Evolutionary conservation across 2,797 vertebrate genomes (phyloP).

Genomic region (Sebastes wilsoni): DNA sequence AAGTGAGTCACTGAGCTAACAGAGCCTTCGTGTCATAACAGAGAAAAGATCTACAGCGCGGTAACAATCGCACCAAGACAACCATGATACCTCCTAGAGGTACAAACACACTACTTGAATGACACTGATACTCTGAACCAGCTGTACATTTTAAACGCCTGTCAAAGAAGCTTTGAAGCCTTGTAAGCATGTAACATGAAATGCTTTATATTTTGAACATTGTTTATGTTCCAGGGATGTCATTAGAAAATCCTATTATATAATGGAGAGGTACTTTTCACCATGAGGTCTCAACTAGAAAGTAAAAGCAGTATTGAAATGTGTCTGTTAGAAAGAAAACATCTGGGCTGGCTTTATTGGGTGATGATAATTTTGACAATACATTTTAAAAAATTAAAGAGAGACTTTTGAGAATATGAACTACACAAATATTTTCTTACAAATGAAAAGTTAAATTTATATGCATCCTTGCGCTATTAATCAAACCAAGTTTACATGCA

Average conservation of each 20-base stretch:
- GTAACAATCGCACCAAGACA: conserved; percentile 17
- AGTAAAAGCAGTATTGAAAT: not conserved
- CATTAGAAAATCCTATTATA: not conserved
- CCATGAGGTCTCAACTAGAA: not conserved
- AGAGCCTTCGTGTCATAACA: conserved; percentile 51
- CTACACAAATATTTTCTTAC: not conserved
- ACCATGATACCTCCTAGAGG: conserved; percentile 16
- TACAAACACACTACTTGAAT: conserved; percentile 22
- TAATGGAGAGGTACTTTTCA: not conserved
- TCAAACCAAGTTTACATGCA: not conserved
- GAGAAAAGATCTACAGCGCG: conserved; percentile 1
- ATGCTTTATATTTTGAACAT: not conserved
- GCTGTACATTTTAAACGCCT: conserved; percentile 12
- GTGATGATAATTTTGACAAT: not conserved
- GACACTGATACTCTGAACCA: conserved; percentile 40
- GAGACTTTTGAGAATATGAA: not conserved
- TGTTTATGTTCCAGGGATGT: not conserved
- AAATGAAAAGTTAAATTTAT: not conserved
- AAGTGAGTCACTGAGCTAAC: conserved; percentile 59
- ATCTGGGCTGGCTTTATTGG: not conserved
- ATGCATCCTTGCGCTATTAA: not conserved
- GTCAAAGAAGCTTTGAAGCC: conserved; percentile 23
- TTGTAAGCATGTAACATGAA: conserved; percentile 5
- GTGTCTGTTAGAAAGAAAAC: not conserved
- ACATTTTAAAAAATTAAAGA: not conserved